These are phyloP conservation scores for Brachyopa scutellaris DNA, from an alignment of 2,888 invertebrate species.

Conservation along the genomic window DNA sequence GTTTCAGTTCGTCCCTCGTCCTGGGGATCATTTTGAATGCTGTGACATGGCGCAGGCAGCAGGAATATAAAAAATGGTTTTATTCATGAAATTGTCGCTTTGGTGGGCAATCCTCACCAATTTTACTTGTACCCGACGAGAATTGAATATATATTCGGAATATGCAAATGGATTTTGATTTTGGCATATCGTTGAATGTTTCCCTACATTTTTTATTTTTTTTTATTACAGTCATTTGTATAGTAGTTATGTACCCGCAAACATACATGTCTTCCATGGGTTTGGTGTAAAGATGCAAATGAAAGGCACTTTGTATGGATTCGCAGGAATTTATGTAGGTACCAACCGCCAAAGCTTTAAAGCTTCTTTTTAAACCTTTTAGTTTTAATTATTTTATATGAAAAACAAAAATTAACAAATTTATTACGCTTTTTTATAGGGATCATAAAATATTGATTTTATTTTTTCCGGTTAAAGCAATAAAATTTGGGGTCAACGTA, in stretches of 20 bases:
- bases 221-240: background rate
- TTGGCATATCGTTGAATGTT: slow-evolving; percentile 20
- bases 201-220: background rate
- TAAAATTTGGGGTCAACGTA: background rate
- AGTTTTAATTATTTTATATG: background rate
- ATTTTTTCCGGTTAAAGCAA: slow-evolving; percentile 22
- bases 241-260: background rate
- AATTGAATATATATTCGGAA: slow-evolving; percentile 62
- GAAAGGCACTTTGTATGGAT: background rate
- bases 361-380: too few species aligned
- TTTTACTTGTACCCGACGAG: slow-evolving; percentile 61
- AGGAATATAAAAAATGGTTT: slow-evolving; percentile 65
- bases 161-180: slow-evolving; percentile 64
- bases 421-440: background rate
- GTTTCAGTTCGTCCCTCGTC: background rate
- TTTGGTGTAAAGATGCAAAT: slow-evolving; percentile 15
- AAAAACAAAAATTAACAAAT: background rate
- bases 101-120: slow-evolving; percentile 68
- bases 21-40: slow-evolving; percentile 63
- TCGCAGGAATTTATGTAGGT: too few species aligned
- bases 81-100: slow-evolving; percentile 71
- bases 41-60: slow-evolving; percentile 58
- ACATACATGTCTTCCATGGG: background rate
- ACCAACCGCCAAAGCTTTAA: too few species aligned
- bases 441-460: slow-evolving; percentile 17